Evolutionary conservation across 2,888 invertebrate genomes (phyloP).

Genomic region (Leptinotarsa rubiginosa): DNA sequence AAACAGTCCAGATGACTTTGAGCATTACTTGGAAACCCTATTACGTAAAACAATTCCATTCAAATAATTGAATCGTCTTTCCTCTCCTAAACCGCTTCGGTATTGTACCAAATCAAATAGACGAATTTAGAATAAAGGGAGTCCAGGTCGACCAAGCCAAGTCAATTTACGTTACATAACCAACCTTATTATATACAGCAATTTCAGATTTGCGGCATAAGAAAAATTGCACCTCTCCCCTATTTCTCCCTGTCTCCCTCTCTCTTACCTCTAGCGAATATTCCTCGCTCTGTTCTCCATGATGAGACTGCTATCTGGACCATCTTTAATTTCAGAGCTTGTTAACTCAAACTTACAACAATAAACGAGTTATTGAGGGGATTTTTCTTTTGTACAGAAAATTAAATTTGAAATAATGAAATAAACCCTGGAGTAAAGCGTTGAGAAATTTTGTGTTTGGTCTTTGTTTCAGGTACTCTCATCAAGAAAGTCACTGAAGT

Average conservation of each 20-base stretch:
- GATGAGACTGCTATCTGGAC: constrained; percentile 73
- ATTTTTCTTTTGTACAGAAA: constrained; percentile 50
- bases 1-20: not conserved
- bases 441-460: constrained; percentile 23
- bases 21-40: not conserved
- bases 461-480: constrained; percentile 20
- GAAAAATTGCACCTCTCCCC: constrained; percentile 62
- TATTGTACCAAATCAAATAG: constrained; percentile 34
- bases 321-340: constrained; percentile 73
- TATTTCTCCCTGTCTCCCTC: constrained; percentile 52
- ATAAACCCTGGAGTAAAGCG: constrained; percentile 41
- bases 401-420: constrained; percentile 48
- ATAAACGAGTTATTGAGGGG: constrained; percentile 55
- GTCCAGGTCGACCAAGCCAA: constrained; percentile 43
- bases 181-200: constrained; percentile 62
- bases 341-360: constrained; percentile 62
- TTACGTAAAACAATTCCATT: not conserved
- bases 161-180: constrained; percentile 61
- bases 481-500: not conserved
- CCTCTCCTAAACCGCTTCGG: not conserved
- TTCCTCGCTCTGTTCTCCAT: constrained; percentile 64
- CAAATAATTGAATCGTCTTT: not conserved
- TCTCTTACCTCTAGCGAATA: constrained; percentile 60
- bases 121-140: constrained; percentile 41
- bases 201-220: constrained; percentile 63